Conservation (phyloP, 2,113 vertebrate species). For the Mohoua ochrocephala region DNA sequence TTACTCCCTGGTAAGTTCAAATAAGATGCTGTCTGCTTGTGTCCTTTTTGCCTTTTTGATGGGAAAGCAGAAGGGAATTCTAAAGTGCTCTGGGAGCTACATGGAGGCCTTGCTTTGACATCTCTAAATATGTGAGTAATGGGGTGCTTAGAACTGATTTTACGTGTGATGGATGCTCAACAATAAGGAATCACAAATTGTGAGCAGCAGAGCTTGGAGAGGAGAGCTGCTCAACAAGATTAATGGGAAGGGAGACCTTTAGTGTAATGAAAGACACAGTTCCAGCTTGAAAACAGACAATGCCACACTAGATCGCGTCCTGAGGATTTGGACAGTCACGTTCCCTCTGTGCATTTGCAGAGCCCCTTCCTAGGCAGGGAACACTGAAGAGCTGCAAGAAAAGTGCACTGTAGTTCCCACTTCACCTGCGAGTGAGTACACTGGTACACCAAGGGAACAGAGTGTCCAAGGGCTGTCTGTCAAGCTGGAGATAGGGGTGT, state of each 20-base stretch:
- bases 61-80: slow-evolving; percentile 45
- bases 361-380: neutral
- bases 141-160: slow-evolving; percentile 59
- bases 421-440: neutral
- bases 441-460: neutral
- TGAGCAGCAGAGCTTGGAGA: slow-evolving; percentile 54
- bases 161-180: slow-evolving; percentile 55
- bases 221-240: slow-evolving; percentile 48
- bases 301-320: neutral
- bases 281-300: slow-evolving; percentile 11
- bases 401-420: neutral
- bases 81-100: slow-evolving; percentile 31
- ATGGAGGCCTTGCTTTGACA: slow-evolving; percentile 55
- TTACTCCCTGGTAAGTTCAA: neutral
- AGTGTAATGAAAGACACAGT: slow-evolving; percentile 44
- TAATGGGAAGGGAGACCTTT: slow-evolving; percentile 61
- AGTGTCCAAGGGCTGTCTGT: neutral
- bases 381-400: neutral
- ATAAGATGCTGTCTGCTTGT: slow-evolving; percentile 30
- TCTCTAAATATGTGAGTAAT: slow-evolving; percentile 65
- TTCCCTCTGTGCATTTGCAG: neutral
- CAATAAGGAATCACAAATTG: slow-evolving; percentile 63
- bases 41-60: slow-evolving; percentile 58
- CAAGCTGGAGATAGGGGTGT: neutral
- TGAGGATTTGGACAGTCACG: neutral